phyloP scores from a whole-genome alignment of 2,113 vertebrate species.

The Rhinoderma darwinii region DNA sequence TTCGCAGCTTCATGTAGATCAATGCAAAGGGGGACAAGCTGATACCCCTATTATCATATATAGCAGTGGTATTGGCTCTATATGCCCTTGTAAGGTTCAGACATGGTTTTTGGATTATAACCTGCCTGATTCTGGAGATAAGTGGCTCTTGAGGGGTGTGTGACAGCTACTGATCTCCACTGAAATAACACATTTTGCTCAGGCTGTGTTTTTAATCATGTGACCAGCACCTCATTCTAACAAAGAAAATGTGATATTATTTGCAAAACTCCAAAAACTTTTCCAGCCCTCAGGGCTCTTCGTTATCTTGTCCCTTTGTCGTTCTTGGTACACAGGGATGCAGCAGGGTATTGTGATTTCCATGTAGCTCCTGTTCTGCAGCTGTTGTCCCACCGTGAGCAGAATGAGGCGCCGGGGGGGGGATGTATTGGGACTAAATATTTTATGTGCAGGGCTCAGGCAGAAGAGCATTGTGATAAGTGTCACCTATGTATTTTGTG shows the following conservation, averaged over 20 bases:
- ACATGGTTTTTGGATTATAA: neutral
- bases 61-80: no score
- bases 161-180: neutral
- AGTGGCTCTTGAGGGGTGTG: neutral
- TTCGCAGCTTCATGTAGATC: neutral
- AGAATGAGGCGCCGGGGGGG: neutral
- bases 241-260: neutral
- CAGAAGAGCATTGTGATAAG: neutral
- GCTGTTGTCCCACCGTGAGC: neutral
- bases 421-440: conserved; percentile 7
- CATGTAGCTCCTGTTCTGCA: neutral
- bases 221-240: neutral
- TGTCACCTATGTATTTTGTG: neutral
- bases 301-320: neutral
- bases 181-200: neutral
- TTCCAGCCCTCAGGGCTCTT: neutral
- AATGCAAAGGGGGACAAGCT: no score
- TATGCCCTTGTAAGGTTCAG: neutral
- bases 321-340: neutral
- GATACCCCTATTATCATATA: no score
- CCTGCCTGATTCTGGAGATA: neutral
- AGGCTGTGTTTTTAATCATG: neutral
- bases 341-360: neutral
- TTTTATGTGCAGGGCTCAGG: conserved; percentile 19
- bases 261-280: neutral